A percentile compares a stretch with the other conserved stretches of the same genome.
phyloP scores from a whole-genome alignment of 1,140 invertebrate genomes.

The Lanistes nyassanus region DNA sequence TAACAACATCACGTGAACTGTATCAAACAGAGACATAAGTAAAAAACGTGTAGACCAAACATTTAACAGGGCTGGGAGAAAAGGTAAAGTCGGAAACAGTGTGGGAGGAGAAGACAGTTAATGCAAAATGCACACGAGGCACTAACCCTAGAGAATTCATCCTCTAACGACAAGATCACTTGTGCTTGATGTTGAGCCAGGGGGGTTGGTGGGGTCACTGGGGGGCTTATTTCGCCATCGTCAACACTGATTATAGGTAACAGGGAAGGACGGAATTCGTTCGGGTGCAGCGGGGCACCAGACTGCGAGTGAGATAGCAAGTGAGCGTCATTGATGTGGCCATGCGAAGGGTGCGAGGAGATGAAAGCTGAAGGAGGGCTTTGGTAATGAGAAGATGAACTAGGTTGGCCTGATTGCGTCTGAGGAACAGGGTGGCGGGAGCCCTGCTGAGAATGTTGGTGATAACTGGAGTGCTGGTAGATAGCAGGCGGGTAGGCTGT shows the following conservation, averaged over 20 bases:
- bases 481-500: not conserved
- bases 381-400: slow-evolving; percentile 4
- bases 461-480: not conserved
- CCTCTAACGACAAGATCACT: slow-evolving; percentile 31
- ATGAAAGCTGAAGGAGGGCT: slow-evolving; percentile 8
- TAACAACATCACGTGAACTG: not conserved
- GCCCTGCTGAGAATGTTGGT: slow-evolving; percentile 19
- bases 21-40: not conserved
- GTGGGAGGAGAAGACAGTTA: slow-evolving; percentile 1
- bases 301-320: not conserved
- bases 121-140: slow-evolving; percentile 11
- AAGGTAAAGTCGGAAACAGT: not conserved
- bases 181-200: slow-evolving; percentile 18
- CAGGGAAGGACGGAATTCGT: slow-evolving; percentile 14
- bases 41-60: not conserved
- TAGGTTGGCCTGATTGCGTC: not conserved
- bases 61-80: not conserved
- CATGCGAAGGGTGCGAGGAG: slow-evolving; percentile 4
- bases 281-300: not conserved
- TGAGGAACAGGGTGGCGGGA: slow-evolving; percentile 1
- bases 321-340: not conserved
- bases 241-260: slow-evolving; percentile 13
- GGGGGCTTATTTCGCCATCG: slow-evolving; percentile 19
- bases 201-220: slow-evolving; percentile 30
- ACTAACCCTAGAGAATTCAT: slow-evolving; percentile 49